These are phyloP conservation scores for Euplexia lucipara DNA, from an alignment of 2,888 invertebrate genomes.

Conservation along the genomic window DNA sequence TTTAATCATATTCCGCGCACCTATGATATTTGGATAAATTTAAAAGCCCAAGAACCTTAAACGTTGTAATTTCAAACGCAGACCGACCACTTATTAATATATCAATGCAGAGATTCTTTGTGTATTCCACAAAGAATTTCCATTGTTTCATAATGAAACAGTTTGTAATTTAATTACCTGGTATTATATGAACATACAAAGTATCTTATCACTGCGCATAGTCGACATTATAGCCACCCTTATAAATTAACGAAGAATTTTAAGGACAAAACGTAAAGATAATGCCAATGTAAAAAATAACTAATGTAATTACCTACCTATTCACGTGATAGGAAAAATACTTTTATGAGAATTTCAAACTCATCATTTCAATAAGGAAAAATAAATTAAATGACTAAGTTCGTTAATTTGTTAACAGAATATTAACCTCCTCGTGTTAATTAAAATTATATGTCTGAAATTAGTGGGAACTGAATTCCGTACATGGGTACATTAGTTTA, in stretches of 20 bases:
- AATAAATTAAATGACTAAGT: slow-evolving; percentile 3
- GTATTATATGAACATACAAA: slow-evolving; percentile 17
- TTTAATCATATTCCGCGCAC: too few species aligned
- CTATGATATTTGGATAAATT: too few species aligned
- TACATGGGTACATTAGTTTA: too few species aligned
- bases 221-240: slow-evolving; percentile 52
- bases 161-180: slow-evolving; percentile 44
- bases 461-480: not conserved
- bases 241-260: slow-evolving; percentile 64
- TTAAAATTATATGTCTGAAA: slow-evolving; percentile 9
- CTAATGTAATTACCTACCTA: slow-evolving; percentile 19
- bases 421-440: slow-evolving; percentile 15
- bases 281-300: slow-evolving; percentile 37
- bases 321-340: slow-evolving; percentile 43
- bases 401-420: slow-evolving; percentile 14
- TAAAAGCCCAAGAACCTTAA: too few species aligned
- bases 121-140: slow-evolving; percentile 5
- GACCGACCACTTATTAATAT: too few species aligned
- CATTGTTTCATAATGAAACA: not conserved
- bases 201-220: slow-evolving; percentile 42
- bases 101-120: not conserved
- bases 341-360: slow-evolving; percentile 23
- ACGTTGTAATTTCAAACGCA: too few species aligned
- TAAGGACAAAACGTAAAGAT: slow-evolving; percentile 51
- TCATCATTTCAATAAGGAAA: slow-evolving; percentile 28